Evolutionary conservation across 2,888 invertebrate genomes (phyloP).

Genomic region (Beris morrisii): DNA sequence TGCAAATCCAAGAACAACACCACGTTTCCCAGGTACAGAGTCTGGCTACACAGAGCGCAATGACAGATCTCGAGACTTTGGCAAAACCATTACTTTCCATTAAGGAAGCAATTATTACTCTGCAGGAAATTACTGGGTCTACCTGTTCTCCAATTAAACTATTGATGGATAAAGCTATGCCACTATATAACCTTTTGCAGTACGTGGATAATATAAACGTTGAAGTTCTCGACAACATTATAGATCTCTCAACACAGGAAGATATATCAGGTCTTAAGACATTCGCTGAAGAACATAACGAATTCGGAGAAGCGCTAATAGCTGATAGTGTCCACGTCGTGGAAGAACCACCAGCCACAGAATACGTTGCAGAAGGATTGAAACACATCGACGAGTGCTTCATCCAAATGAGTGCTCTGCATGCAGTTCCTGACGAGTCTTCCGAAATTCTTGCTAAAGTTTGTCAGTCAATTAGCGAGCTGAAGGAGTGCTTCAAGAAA

Average conservation of each 20-base stretch:
- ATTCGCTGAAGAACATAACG: slow-evolving; percentile 52
- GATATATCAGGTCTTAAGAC: slow-evolving; percentile 64
- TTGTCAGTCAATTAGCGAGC: background rate
- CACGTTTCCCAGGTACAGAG: slow-evolving; percentile 45
- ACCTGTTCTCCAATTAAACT: slow-evolving; percentile 22
- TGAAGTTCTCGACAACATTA: slow-evolving; percentile 56
- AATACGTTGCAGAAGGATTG: slow-evolving; percentile 33
- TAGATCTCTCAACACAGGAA: slow-evolving; percentile 62
- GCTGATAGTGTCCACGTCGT: background rate
- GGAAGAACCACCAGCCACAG: background rate
- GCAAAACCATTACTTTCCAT: slow-evolving; percentile 45
- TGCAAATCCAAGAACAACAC: slow-evolving; percentile 50
- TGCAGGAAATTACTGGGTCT: slow-evolving; percentile 41
- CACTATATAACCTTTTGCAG: slow-evolving; percentile 44
- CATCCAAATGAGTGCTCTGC: background rate
- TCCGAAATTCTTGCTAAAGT: background rate
- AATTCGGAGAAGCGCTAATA: slow-evolving; percentile 1
- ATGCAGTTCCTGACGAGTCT: background rate
- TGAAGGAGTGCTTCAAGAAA: background rate
- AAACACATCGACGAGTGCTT: slow-evolving; percentile 50
- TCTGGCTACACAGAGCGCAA: slow-evolving; percentile 39
- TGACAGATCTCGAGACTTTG: slow-evolving; percentile 40
- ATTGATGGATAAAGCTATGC: slow-evolving; percentile 41
- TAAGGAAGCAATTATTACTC: slow-evolving; percentile 44
- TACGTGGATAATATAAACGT: slow-evolving; percentile 49